Evolutionary conservation across 2,888 invertebrate genomes (phyloP).

Genomic region (Rosalia funebris): DNA sequence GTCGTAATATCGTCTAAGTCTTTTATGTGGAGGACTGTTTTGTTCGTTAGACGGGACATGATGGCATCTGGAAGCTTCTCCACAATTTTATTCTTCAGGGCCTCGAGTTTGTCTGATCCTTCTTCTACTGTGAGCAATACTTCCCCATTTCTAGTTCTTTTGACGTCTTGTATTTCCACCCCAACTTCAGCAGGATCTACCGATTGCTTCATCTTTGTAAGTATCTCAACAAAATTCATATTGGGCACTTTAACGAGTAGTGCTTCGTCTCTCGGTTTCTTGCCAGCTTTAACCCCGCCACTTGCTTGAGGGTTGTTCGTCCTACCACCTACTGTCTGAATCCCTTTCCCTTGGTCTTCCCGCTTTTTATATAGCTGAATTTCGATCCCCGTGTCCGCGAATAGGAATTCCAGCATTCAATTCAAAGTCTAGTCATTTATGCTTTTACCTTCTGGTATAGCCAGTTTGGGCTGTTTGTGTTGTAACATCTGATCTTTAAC

Average conservation of each 20-base stretch:
- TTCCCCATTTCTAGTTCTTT: background rate
- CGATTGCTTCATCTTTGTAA: background rate
- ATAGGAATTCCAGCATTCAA: conserved; percentile 16
- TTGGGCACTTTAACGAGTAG: background rate
- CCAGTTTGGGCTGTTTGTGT: background rate
- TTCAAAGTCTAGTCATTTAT: background rate
- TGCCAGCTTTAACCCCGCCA: background rate
- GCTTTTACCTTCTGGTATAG: conserved; percentile 2
- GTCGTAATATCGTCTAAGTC: background rate
- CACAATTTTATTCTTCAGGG: background rate
- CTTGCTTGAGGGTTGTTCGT: background rate
- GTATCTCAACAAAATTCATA: background rate
- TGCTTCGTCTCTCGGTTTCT: background rate
- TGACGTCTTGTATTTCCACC: background rate
- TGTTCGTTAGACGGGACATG: background rate
- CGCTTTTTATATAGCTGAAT: background rate
- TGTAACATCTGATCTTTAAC: background rate
- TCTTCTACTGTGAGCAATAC: background rate
- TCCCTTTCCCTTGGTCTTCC: background rate
- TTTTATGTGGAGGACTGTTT: background rate
- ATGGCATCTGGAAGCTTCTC: background rate
- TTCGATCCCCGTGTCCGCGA: too few species aligned
- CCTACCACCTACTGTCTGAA: background rate
- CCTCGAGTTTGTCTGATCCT: background rate
- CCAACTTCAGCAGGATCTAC: background rate